These are phyloP conservation scores for Tenthredo scrophulariae DNA, from an alignment of 2,888 invertebrate genomes.

Conservation along the genomic window DNA sequence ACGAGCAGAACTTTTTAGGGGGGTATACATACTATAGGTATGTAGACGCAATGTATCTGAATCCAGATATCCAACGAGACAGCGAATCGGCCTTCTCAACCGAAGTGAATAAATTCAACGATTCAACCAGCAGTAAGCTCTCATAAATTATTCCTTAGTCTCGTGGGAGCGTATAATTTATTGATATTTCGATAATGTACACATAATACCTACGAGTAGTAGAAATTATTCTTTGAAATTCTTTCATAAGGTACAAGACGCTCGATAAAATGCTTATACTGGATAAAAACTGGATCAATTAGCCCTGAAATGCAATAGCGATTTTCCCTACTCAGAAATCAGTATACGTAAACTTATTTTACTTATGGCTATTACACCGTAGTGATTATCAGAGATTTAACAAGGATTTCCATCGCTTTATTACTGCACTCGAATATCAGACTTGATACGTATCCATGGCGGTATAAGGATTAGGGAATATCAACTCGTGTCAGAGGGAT, in stretches of 20 bases:
- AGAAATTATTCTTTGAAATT: not conserved
- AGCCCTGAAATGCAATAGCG: not conserved
- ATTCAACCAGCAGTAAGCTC: not conserved
- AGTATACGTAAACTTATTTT: not conserved
- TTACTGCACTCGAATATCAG: not conserved
- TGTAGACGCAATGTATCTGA: not conserved
- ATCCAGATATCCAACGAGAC: not conserved
- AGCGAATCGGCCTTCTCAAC: not conserved
- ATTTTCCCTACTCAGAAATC: not conserved
- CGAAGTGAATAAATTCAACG: conserved; percentile 11
- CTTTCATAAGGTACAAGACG: not conserved
- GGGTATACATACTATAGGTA: not conserved
- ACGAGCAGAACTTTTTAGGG: too few species aligned
- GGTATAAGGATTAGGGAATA: conserved; percentile 13
- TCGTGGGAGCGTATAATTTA: conserved; percentile 1
- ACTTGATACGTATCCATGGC: not conserved
- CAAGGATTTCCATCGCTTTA: not conserved
- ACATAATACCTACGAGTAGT: not conserved
- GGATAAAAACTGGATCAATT: not conserved
- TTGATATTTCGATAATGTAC: not conserved
- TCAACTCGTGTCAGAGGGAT: conserved; percentile 15
- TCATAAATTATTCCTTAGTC: conserved; percentile 13
- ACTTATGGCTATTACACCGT: not conserved
- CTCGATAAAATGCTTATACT: not conserved
- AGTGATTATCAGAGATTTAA: not conserved